Evolutionary conservation across 2,797 vertebrate species (phyloP).

Genomic region (Tamandua tetradactyla): DNA sequence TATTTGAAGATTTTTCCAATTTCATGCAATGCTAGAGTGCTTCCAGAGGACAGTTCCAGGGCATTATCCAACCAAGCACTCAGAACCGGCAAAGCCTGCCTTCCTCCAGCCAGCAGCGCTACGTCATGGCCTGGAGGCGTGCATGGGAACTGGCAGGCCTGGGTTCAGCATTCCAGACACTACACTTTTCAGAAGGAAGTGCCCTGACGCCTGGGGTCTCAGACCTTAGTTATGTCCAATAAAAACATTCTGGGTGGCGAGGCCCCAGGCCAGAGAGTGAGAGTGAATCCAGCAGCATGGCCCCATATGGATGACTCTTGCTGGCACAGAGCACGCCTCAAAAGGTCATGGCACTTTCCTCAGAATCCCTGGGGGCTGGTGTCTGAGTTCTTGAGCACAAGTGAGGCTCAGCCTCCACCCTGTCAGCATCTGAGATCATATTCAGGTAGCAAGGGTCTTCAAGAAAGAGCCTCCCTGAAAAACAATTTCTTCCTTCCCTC

Average conservation of each 20-base stretch:
- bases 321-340: not conserved
- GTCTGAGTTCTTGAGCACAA: not conserved
- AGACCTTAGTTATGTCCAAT: conserved; percentile 61
- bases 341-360: not conserved
- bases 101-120: conserved; percentile 11
- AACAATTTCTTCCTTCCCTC: not conserved
- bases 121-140: not conserved
- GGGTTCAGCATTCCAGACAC: conserved; percentile 48
- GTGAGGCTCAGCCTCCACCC: accelerated
- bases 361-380: not conserved
- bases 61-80: not conserved
- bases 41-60: conserved; percentile 3
- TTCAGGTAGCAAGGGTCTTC: not conserved
- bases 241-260: conserved; percentile 74
- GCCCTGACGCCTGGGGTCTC: conserved; percentile 45
- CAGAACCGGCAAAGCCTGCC: not conserved
- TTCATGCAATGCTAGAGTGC: not conserved
- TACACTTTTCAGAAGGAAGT: not conserved
- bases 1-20: conserved; percentile 6
- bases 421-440: not conserved
- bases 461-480: not conserved
- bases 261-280: conserved; percentile 36
- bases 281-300: not conserved
- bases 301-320: not conserved
- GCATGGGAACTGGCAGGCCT: conserved; percentile 67